Percentiles rank a stretch among this genome's conserved stretches.
Evolutionary conservation across 2,113 vertebrate genomes (phyloP).

Genomic region (Mustelus asterias): DNA sequence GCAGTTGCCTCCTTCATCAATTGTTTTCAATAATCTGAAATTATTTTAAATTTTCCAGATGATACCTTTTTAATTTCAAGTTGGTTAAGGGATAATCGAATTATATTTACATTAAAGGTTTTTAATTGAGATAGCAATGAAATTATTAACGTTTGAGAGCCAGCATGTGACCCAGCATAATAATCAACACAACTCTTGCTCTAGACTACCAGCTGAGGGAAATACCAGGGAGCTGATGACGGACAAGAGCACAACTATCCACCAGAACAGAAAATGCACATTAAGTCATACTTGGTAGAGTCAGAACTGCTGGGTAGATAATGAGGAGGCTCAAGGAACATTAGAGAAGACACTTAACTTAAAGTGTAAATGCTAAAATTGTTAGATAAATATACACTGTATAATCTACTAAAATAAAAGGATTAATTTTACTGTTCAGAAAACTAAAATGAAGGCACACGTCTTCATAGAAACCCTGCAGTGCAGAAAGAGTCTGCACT

Average conservation of each 20-base stretch:
- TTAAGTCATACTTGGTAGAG: background rate
- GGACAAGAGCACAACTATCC: background rate
- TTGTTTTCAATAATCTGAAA: background rate
- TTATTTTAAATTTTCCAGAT: background rate
- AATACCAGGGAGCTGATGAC: background rate
- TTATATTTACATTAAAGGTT: slow-evolving; percentile 7
- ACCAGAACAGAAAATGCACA: background rate
- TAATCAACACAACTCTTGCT: slow-evolving; percentile 6
- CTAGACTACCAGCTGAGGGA: background rate
- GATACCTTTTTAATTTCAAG: background rate
- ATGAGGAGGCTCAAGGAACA: background rate
- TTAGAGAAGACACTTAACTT: background rate
- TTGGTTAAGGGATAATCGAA: background rate
- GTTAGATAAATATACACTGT: background rate
- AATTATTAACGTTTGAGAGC: background rate
- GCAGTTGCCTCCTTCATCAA: background rate
- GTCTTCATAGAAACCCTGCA: no score
- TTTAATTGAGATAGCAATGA: background rate
- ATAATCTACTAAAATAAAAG: background rate
- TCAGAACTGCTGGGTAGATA: background rate
- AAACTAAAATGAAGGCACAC: background rate
- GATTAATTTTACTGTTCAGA: background rate
- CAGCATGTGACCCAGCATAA: background rate
- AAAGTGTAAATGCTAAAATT: background rate
- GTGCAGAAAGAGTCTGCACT: no score